These are phyloP conservation scores for Hypena proboscidalis DNA, from an alignment of 2,888 invertebrate species.

Conservation along the genomic window DNA sequence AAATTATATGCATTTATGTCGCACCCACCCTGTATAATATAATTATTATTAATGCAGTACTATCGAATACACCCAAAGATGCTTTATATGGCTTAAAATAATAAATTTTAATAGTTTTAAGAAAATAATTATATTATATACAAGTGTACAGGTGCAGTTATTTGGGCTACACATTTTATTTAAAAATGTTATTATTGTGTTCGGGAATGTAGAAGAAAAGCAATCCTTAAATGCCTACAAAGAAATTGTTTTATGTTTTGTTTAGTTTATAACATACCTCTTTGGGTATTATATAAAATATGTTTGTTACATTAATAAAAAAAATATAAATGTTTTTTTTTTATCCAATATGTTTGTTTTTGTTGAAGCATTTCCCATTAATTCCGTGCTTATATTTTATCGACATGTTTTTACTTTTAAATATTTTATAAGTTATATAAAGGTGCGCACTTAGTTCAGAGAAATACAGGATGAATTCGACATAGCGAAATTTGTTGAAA, in stretches of 20 bases:
- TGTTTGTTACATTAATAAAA: too few species aligned
- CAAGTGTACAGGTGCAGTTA: conserved; percentile 13
- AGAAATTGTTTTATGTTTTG: not conserved
- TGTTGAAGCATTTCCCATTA: too few species aligned
- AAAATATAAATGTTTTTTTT: too few species aligned
- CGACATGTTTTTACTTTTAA: not conserved
- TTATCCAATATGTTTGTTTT: not conserved
- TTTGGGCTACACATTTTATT: conserved; percentile 12
- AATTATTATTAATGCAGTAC: conserved; percentile 18
- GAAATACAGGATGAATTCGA: conserved; percentile 5
- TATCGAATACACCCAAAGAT: conserved; percentile 58
- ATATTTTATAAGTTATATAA: conserved; percentile 11
- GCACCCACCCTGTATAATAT: conserved; percentile 9
- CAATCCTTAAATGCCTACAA: conserved; percentile 4
- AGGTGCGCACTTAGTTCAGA: conserved; percentile 17
- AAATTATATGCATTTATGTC: too few species aligned
- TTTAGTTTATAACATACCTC: not conserved
- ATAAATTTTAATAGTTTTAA: conserved; percentile 29
- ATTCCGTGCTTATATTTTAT: conserved; percentile 1
- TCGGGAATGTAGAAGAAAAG: conserved; percentile 14
- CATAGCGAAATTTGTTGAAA: too few species aligned
- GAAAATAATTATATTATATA: conserved; percentile 30
- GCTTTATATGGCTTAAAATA: conserved; percentile 51
- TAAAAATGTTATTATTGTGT: conserved; percentile 20
- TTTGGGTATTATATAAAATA: not conserved